Base-by-base conservation (phyloP, 2,113 vertebrate species). In the Spermophilus dauricus region DNA sequence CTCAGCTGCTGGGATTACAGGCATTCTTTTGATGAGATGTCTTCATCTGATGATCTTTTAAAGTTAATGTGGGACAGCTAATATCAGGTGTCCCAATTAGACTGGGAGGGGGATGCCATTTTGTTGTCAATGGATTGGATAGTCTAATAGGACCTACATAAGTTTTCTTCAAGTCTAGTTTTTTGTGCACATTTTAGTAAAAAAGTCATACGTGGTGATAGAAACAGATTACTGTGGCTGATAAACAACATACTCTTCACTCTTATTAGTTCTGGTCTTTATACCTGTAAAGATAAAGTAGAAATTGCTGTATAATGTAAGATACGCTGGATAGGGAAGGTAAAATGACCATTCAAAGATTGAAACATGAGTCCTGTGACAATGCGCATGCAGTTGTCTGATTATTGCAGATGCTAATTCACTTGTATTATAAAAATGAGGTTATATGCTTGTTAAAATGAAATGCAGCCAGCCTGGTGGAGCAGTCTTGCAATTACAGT, bases 381-480 rank as follows among this genome's bases (percentile, higher is more conserved):
- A 90, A 24, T 56, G 11, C 51, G 2, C 73, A 65, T 63, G 26
- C 16, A 78, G n/a, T 82, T 83, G 18, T 86, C 45, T 89, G 61
- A 92, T 77, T 96, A 34, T 82, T 78, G n/a, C 48, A 90, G 48
- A 86, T 77, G 37, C 67, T 78, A 81, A 53, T 37, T 89, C 61
- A 78, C 39, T 96, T 77, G 24, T 53, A 69, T 84, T 70, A 56
- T 70, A 48, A 90, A 86, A 77, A 51, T 67, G 20, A 16, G 34
- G 32, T 58, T 81, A 39, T 28, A 37, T 88, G 3, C n/a, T 78
- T 69, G 3, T 18, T 90, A 77, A 94, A 90, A 65, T 82, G 32
- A 89, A 86, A 34, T 63, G 14, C 53, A 63, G 24, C 24, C 24
- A 63, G 61, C 61, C 22, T 28, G 8, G 61, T 26, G 4, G 22